Evolutionary conservation across 2,888 invertebrate species (phyloP), one percentile per base, ranked within the genome.

Genomic region (Odontocerum albicorne): DNA sequence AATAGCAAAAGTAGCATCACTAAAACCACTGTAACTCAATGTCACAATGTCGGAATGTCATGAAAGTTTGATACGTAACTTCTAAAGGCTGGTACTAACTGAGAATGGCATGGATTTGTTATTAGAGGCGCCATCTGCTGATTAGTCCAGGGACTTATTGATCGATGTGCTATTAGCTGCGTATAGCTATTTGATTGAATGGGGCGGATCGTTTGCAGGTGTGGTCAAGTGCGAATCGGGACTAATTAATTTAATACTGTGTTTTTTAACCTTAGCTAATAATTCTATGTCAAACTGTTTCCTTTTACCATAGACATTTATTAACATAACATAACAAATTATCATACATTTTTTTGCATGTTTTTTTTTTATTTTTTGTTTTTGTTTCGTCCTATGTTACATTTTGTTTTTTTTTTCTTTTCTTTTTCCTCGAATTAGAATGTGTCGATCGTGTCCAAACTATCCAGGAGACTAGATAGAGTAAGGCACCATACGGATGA

Each of bases 401-500:
- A 46, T 57, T 43, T 55, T 49, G 31, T 20, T 20, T 54, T 35
- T 43, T 13, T 27, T 35, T 21, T 12, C 38, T 20, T 40, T 20
- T 55, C 39, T 38, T 16, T 22, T 12, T 6, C 33, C 20, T 19
- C 8, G n/a, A 46, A 17, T 36, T 50, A 65, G 65, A 62, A 63
- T 55, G 62, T 64, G 17, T 56, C 62, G 22, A 57, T 69, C 64
- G 73, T 70, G 64, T 67, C 73, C 62, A 73, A 70, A 50, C 61
- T 72, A 64, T 68, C 68, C 63, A 70, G 74, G 65, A 70, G 70
- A 62, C 15, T 51, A 32, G 77, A 82, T 61, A 74, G 83, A 59
- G 79, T 79, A 57, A 73, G 84, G 45, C 85, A 83, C 61, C 82
- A 81, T 64, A 86, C 86, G 0, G 86, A 86, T 67, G 86, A 87